Conservation (phyloP, 2,113 vertebrate genomes). For the Dendrocopos noguchii region DNA sequence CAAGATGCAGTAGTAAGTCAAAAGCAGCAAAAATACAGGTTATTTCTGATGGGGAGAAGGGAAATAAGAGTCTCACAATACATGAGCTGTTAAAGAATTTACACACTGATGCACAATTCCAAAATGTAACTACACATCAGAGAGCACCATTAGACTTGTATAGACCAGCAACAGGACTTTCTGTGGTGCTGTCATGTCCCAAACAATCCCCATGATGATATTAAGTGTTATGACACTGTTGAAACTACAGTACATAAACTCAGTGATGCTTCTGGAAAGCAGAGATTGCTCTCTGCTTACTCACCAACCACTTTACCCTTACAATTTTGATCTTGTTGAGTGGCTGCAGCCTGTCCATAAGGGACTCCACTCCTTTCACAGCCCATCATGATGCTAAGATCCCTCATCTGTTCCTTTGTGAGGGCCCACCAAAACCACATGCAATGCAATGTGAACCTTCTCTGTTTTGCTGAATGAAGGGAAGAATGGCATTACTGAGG, state of each 20-base stretch:
- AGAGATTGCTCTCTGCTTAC: neutral
- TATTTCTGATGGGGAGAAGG: neutral
- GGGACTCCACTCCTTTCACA: neutral
- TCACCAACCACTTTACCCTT: neutral
- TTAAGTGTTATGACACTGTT: neutral
- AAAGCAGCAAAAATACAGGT: neutral
- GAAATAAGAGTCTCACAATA: neutral
- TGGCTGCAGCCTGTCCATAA: neutral
- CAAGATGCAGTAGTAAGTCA: neutral
- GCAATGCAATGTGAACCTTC: slow-evolving; percentile 2
- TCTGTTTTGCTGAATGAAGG: slow-evolving; percentile 15
- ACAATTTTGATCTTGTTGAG: neutral
- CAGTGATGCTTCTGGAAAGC: neutral
- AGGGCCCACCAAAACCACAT: neutral
- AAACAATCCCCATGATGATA: neutral
- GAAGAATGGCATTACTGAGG: neutral
- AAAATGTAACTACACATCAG: neutral
- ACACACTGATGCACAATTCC: neutral
- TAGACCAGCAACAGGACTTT: neutral
- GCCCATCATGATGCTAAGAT: neutral
- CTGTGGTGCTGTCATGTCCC: neutral
- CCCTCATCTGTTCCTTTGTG: neutral
- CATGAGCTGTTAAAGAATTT: neutral
- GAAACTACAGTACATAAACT: neutral
- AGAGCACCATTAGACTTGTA: neutral